phyloP scores from a whole-genome alignment of 2,113 vertebrate species.

The Lepus americanus region DNA sequence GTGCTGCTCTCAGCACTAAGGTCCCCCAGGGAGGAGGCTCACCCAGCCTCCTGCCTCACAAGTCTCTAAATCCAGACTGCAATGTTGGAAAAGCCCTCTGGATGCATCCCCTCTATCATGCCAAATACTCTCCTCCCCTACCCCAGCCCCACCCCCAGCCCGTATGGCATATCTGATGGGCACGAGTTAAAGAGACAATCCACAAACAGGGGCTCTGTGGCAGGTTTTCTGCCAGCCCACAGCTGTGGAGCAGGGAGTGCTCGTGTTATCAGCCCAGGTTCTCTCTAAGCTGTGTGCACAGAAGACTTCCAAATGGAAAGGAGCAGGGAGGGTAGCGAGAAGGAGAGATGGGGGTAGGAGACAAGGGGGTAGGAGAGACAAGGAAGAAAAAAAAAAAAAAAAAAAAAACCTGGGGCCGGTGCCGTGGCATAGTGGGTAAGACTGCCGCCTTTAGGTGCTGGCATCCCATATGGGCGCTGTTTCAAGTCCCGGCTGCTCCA shows the following conservation, averaged over 20 bases:
- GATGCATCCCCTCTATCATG: not conserved
- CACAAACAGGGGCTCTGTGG: not conserved
- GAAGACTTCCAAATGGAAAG: conserved; percentile 51
- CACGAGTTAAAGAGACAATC: conserved; percentile 59
- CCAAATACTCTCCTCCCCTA: conserved; percentile 11
- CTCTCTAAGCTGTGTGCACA: conserved; percentile 33
- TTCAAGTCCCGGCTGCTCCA: no score
- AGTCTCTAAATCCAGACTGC: not conserved
- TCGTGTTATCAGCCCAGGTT: conserved; percentile 48
- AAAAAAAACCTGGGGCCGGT: no score
- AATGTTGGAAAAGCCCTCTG: conserved; percentile 41
- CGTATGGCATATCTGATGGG: conserved; percentile 74
- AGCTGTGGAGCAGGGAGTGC: conserved; percentile 68
- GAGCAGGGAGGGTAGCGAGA: not conserved
- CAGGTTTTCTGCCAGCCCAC: conserved; percentile 63
- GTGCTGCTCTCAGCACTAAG: not conserved
- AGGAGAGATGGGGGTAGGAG: not conserved
- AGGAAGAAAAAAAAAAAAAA: no score
- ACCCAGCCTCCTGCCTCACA: not conserved
- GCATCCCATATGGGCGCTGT: no score
- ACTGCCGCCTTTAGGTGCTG: no score
- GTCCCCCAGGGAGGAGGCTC: not conserved
- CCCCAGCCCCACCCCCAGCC: conserved; percentile 16
- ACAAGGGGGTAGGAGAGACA: not conserved
- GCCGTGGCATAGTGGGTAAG: no score